Conservation (phyloP, 2,888 invertebrate genomes). For the Rutpela maculata region DNA sequence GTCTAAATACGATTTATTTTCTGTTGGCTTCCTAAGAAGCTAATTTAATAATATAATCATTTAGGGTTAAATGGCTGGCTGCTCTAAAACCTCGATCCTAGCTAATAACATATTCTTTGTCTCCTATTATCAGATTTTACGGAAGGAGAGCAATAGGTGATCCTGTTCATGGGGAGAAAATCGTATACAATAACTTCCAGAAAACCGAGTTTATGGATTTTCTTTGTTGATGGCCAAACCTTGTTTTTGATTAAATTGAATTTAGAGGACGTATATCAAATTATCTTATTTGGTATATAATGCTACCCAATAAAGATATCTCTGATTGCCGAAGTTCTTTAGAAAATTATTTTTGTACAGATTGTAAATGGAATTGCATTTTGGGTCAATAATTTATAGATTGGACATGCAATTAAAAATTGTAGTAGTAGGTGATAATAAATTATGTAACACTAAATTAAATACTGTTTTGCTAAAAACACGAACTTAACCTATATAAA, state of each 20-base stretch:
- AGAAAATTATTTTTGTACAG: not conserved
- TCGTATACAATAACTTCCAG: not conserved
- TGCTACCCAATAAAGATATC: not conserved
- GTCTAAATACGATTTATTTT: not conserved
- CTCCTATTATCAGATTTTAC: slow-evolving; percentile 2
- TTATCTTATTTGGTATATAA: slow-evolving; percentile 1
- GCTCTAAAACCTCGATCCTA: not conserved
- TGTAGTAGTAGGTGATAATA: no score
- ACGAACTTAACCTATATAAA: no score
- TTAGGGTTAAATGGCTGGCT: not conserved
- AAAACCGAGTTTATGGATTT: not conserved
- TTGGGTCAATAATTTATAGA: not conserved
- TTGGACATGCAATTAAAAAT: not conserved
- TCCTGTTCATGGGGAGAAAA: not conserved
- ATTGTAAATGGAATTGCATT: not conserved
- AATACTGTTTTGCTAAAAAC: no score
- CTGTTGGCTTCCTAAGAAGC: not conserved
- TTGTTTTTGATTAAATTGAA: slow-evolving; percentile 2
- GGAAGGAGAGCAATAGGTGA: not conserved
- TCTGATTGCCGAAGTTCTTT: not conserved
- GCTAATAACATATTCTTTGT: not conserved
- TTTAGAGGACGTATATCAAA: not conserved
- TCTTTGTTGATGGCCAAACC: not conserved
- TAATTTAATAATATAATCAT: not conserved
- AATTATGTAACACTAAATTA: no score